A percentile compares a stretch with the other conserved stretches of the same genome.
These are phyloP conservation scores for Lasius fuliginosus DNA, from an alignment of 2,888 invertebrate species.

Conservation along the genomic window DNA sequence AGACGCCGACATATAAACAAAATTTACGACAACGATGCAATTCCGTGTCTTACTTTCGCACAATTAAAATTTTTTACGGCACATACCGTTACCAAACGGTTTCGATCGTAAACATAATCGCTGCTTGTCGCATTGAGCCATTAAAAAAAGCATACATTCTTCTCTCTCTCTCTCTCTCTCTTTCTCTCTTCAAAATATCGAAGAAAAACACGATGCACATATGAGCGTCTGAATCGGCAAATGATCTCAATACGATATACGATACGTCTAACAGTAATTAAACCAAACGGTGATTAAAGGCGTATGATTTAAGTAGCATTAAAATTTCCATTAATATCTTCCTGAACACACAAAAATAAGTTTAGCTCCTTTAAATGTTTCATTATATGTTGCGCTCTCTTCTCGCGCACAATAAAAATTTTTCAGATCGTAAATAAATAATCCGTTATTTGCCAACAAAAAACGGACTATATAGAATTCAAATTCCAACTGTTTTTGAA, in stretches of 20 bases:
- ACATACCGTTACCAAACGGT: conserved; percentile 55
- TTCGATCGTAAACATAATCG: conserved; percentile 47
- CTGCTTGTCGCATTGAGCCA: not conserved
- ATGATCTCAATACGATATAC: not conserved
- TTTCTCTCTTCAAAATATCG: not conserved
- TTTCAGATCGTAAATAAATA: conserved; percentile 14
- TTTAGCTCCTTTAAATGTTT: conserved; percentile 12
- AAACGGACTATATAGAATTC: not conserved
- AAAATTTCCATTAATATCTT: conserved; percentile 21
- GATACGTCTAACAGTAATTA: conserved; percentile 31
- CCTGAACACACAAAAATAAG: not conserved
- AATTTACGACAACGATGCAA: conserved; percentile 57
- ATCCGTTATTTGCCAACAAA: not conserved
- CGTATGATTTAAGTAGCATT: conserved; percentile 32
- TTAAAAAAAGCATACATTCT: conserved; percentile 8
- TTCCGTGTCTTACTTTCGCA: conserved; percentile 46
- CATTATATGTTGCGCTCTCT: not conserved
- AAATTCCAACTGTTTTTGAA: not conserved
- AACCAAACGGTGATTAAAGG: conserved; percentile 5
- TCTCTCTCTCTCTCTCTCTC: not conserved
- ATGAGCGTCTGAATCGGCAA: not conserved
- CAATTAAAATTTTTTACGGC: conserved; percentile 46
- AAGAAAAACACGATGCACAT: not conserved
- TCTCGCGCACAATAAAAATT: not conserved
- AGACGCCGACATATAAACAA: conserved; percentile 36